Evolutionary conservation across 92 coral and sea anemone species (phyloP), one percentile per base, ranked within the genome.

Genomic region (Siderastrea siderea): DNA sequence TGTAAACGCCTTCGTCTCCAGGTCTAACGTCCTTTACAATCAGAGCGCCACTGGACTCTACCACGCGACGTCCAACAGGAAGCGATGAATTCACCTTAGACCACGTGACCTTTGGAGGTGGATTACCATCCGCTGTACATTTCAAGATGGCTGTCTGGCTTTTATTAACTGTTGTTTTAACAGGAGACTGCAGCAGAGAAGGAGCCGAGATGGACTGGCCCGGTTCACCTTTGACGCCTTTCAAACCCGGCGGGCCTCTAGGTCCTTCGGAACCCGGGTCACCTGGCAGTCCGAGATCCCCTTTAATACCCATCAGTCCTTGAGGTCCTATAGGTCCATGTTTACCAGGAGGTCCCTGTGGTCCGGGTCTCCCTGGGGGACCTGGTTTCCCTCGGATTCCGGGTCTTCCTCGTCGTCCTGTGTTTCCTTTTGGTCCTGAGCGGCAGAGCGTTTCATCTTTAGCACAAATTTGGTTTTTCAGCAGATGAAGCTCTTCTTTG

Each of bases 171-270:
- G 82, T 76, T 49, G 68, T 66, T 75, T 79, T 75, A 46, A 73
- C 70, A 59, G 92, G 93, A 57, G 84, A 47, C 74, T 79, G 79
- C 49, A 83, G 73, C 66, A 92, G 63, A 51, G 89, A 82, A 7
- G 95, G 95, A 61, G 85, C 88, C 52, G 90, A 78, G 53, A 92
- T 80, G 59, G 95, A 85, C 45, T 68, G 77, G 68, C 92, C 92
- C 17, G 79, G 84, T 7, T 79, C 79, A 6, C 92, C 92, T 74
- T 68, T 84, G 59, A 26, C 85, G 45, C 92, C 92, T 76, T 76
- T 89, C 57, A 58, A 13, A 13, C 92, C 92, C 57, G 79, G 81
- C 1, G 62, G 84, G 7, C 92, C 92, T 83, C 67, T 67, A 46
- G 85, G 85, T 55, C 92, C 92, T 74, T 47, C 64, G 69, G 81